Percentiles rank a stretch among this genome's conserved stretches.
Evolutionary conservation across 2,113 vertebrate species (phyloP).

Genomic region (Carollia perspicillata): DNA sequence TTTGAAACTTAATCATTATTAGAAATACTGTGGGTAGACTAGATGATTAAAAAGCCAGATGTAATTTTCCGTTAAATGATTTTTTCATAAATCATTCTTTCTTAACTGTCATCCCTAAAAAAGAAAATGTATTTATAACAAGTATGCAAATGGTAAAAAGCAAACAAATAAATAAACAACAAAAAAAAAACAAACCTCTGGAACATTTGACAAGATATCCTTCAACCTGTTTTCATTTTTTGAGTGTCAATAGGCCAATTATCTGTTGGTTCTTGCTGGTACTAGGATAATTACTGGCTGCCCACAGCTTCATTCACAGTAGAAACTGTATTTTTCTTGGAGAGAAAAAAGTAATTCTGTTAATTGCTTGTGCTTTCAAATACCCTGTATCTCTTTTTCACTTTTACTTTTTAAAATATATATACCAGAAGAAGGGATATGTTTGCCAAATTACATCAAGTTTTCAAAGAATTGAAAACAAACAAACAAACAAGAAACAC

Average conservation of each 20-base stretch:
- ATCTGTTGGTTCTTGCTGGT: background rate
- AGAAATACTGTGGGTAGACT: background rate
- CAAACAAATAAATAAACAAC: background rate
- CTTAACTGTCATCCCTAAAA: background rate
- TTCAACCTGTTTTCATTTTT: background rate
- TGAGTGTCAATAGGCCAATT: background rate
- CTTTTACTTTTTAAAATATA: background rate
- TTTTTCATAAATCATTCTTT: background rate
- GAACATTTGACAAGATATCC: background rate
- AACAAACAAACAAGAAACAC: background rate
- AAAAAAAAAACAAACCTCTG: background rate
- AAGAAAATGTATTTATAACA: background rate
- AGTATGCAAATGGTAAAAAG: background rate
- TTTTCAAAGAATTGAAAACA: background rate
- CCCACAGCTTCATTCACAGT: background rate
- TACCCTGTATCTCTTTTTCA: background rate
- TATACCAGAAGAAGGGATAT: background rate
- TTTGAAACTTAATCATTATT: background rate
- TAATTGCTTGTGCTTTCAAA: background rate
- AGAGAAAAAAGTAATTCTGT: background rate
- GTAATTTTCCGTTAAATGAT: background rate
- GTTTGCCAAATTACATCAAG: background rate
- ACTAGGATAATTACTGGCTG: background rate
- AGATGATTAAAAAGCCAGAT: background rate
- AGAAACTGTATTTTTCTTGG: background rate